These are phyloP conservation scores for Piaya cayana DNA, from an alignment of 2,113 vertebrate species.

Conservation along the genomic window DNA sequence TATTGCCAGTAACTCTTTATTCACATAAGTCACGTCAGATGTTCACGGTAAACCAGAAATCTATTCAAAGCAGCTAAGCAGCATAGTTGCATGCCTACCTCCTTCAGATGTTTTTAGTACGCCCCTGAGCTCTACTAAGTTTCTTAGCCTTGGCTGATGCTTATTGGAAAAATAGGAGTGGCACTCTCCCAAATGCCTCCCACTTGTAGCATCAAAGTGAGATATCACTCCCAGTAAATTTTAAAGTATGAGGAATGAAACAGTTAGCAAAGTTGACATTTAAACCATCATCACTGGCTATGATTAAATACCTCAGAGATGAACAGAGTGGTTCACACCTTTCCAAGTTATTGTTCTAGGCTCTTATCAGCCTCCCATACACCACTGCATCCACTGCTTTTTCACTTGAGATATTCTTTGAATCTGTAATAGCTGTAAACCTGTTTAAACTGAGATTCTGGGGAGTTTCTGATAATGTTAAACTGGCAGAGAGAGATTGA, in stretches of 20 bases:
- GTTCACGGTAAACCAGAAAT: background rate
- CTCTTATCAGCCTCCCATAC: background rate
- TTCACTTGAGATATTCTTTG: background rate
- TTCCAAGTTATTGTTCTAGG: slow-evolving; percentile 39
- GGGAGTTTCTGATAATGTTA: background rate
- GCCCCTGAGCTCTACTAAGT: slow-evolving; percentile 7
- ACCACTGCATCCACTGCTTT: accelerated
- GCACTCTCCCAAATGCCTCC: slow-evolving; percentile 49
- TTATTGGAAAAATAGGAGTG: slow-evolving; percentile 22
- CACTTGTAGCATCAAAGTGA: slow-evolving; percentile 59
- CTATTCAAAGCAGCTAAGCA: background rate
- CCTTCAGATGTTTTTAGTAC: background rate
- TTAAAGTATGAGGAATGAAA: slow-evolving; percentile 54
- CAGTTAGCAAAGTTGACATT: slow-evolving; percentile 66
- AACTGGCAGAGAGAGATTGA: background rate
- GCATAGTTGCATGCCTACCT: background rate
- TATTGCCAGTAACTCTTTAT: background rate
- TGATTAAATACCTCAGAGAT: slow-evolving; percentile 59
- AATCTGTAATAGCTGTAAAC: background rate
- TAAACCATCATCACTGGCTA: slow-evolving; percentile 54
- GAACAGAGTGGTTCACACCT: slow-evolving; percentile 19
- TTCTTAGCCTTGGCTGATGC: slow-evolving; percentile 18
- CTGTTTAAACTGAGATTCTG: background rate
- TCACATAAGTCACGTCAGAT: background rate
- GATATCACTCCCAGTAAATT: slow-evolving; percentile 47